phyloP scores from a whole-genome alignment of 2,888 invertebrate species.

The Pecten maximus region DNA sequence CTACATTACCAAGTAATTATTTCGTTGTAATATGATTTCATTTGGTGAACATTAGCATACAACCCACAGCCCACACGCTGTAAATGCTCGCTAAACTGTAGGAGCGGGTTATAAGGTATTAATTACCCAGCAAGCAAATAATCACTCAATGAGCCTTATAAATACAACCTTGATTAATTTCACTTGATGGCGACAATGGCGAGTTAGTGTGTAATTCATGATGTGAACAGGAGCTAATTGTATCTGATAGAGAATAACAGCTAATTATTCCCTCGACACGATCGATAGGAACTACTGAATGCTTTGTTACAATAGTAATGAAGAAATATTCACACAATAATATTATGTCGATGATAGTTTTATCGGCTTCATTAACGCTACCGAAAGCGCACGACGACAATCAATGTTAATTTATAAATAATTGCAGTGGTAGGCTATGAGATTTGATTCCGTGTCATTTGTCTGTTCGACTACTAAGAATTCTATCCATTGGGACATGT shows the following conservation, averaged over 20 bases:
- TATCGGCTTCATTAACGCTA: constrained; percentile 22
- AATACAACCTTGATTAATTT: constrained; percentile 1
- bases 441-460: background rate
- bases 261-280: background rate
- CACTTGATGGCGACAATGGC: background rate
- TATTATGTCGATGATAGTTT: background rate
- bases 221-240: background rate
- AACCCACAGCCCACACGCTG: background rate
- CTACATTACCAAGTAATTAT: background rate
- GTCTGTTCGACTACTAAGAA: background rate
- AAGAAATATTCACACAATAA: constrained; percentile 5
- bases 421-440: background rate
- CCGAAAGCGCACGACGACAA: background rate
- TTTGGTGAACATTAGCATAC: background rate
- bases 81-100: background rate
- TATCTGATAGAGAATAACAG: background rate
- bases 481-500: background rate
- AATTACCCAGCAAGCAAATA: background rate
- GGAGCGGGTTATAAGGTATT: background rate
- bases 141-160: background rate
- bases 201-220: background rate
- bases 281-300: background rate
- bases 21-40: background rate
- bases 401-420: background rate
- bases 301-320: background rate